A percentile compares a stretch with the other conserved stretches of the same genome.
These are phyloP conservation scores for Argentina silus DNA, from an alignment of 2,797 vertebrate species.

Conservation along the genomic window DNA sequence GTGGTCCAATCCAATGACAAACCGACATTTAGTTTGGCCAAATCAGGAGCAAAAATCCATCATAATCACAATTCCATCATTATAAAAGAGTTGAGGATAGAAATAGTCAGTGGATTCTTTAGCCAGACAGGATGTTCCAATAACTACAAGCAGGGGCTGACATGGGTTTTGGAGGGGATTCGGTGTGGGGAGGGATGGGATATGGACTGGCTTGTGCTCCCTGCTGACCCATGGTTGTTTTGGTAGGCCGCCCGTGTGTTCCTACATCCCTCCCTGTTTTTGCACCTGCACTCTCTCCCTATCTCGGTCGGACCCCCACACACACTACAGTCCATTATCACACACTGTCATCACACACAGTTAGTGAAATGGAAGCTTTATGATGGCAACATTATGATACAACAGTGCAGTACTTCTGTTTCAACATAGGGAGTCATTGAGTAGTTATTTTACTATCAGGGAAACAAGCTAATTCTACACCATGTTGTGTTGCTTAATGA, in stretches of 20 bases:
- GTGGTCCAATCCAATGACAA: background rate
- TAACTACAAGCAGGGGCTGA: slow-evolving; percentile 24
- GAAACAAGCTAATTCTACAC: no score
- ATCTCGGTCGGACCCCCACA: slow-evolving; percentile 44
- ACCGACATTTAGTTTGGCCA: background rate
- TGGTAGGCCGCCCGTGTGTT: slow-evolving; percentile 54
- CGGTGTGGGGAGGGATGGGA: slow-evolving; percentile 57
- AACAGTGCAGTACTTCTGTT: no score
- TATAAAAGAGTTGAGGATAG: background rate
- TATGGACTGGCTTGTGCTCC: slow-evolving; percentile 57
- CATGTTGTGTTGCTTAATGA: no score
- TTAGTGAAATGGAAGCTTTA: background rate
- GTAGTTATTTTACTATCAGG: no score
- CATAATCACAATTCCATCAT: background rate
- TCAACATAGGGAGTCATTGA: no score
- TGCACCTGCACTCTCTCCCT: slow-evolving; percentile 69
- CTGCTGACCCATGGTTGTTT: slow-evolving; percentile 65
- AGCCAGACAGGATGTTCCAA: slow-evolving; percentile 57
- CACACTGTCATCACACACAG: slow-evolving; percentile 2
- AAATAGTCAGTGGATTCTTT: background rate
- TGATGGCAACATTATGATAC: no score
- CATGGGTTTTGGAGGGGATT: background rate
- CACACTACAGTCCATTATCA: background rate
- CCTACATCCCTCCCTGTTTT: slow-evolving; percentile 63
- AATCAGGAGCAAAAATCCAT: background rate